Evolutionary conservation across 2,888 invertebrate genomes (phyloP), one percentile per base, ranked within the genome.

Genomic region (Oegoconia quadripuncta): DNA sequence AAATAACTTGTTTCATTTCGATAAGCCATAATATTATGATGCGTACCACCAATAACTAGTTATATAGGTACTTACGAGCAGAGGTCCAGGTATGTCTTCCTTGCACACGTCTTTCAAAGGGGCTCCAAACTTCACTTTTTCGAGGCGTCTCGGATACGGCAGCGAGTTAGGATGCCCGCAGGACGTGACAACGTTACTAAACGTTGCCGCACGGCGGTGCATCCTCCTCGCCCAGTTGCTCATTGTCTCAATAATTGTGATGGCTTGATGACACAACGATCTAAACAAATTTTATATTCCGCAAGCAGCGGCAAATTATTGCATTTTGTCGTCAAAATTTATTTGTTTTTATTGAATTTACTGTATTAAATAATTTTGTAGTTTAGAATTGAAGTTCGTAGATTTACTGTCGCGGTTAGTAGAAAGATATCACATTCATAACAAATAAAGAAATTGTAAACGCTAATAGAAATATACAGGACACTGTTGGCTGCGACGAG

Each of bases 111-210:
- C 96, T 61, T 95, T 94, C 48, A 98, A 88, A 32, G 96, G 93
- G 48, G 93, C 95, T 52, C 97, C 97, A 84, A 98, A 98, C 83
- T 97, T 97, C 35, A 98, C 96, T 91, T 96, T 96, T 86, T 96
- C 96, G 52, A 96, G 86, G 67, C 95, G 90, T 58, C 95, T 89
- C 7, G 95, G 95, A 74, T 95, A 95, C 13, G 94, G 93, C 51
- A 93, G 91, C 17, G 90, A 82, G 50, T 92, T 92, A 16, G 95
- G 94, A 83, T 96, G 96, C 48, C 95, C 96, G 77, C 96, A 96
- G 64, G 95, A 95, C 59, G 96, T 95, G 64, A 96, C 96, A 68
- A 95, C 96, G 84, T 93, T 95, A 76, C 96, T 94, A 66, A 96
- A 90, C 70, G 95, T 95, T 80, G 95, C 95, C 65, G 96, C 96